Conservation (phyloP, 2,113 vertebrate species). For the Lutjanus erythropterus region DNA sequence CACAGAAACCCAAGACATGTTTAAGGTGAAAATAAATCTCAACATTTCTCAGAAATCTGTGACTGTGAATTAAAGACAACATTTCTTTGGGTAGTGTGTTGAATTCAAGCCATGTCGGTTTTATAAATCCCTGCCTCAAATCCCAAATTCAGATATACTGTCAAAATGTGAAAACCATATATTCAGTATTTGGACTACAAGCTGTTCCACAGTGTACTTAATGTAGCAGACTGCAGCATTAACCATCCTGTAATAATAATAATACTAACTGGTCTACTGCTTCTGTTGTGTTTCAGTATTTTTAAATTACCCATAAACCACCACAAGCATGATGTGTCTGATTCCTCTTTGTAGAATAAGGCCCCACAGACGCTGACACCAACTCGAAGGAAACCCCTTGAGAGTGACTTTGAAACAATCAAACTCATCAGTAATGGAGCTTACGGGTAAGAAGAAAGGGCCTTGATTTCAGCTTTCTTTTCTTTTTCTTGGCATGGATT, state of each 20-base stretch:
- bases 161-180: background rate
- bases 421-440: slow-evolving; percentile 98
- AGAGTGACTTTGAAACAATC: slow-evolving; percentile 96
- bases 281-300: background rate
- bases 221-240: background rate
- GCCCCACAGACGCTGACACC: slow-evolving; percentile 76
- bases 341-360: slow-evolving; percentile 80
- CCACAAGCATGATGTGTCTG: background rate
- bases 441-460: slow-evolving; percentile 89
- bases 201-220: background rate
- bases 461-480: background rate
- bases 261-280: background rate
- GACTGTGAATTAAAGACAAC: background rate
- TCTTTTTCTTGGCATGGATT: background rate
- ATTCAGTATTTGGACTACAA: background rate
- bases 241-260: background rate
- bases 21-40: background rate
- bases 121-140: no score
- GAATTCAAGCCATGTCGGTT: background rate
- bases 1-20: background rate
- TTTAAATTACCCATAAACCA: background rate
- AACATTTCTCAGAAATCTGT: background rate
- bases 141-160: background rate
- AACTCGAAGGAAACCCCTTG: slow-evolving; percentile 91
- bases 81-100: background rate